Conservation (phyloP, 53 echinoderm and acorn worm species). For the Henricia sp. region DNA sequence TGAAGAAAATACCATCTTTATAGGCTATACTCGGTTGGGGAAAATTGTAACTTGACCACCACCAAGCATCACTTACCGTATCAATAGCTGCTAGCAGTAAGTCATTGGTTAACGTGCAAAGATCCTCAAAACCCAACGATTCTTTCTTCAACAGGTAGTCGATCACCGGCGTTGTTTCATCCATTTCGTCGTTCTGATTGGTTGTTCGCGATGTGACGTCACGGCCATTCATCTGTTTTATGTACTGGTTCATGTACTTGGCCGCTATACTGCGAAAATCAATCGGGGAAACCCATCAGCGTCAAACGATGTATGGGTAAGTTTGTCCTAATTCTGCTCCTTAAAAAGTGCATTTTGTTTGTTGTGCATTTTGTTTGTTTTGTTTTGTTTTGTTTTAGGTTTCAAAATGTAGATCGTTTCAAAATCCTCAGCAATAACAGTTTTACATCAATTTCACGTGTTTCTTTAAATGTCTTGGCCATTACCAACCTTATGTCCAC, state of each 20-base stretch:
- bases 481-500: too few relatives aligned
- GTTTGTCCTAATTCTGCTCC: too few relatives aligned
- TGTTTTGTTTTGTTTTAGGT: background rate
- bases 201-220: constrained; percentile 30
- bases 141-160: constrained; percentile 73
- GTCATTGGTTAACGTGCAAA: constrained; percentile 83
- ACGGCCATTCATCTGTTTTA: constrained; percentile 8
- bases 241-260: constrained; percentile 39
- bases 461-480: too few relatives aligned
- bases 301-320: too few relatives aligned
- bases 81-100: constrained; percentile 85
- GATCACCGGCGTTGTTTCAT: constrained; percentile 66
- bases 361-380: too few relatives aligned
- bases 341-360: background rate
- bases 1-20: too few relatives aligned
- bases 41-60: background rate
- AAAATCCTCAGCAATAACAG: too few relatives aligned
- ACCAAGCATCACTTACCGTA: constrained; percentile 68
- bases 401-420: background rate
- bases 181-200: background rate
- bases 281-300: too few relatives aligned
- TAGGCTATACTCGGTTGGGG: too few relatives aligned
- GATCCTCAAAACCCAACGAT: constrained; percentile 58
- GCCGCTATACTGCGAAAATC: constrained; percentile 26
- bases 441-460: too few relatives aligned